Percentiles rank a stretch among this genome's conserved stretches.
Conservation (phyloP, 2,888 invertebrate species). For the Podotricha telesiphe region DNA sequence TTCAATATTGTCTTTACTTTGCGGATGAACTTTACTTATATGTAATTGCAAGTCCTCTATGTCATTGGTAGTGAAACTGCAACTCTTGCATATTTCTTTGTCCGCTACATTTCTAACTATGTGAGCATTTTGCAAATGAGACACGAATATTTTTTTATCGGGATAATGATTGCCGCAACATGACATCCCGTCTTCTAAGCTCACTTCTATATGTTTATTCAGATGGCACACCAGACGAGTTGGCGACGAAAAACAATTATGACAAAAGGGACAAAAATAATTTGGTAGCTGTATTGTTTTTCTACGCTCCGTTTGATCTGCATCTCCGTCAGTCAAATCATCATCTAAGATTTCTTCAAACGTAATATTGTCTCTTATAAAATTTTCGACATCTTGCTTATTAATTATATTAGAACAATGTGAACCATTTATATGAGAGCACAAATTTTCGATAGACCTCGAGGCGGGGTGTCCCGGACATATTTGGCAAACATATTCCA, state of each 20-base stretch:
- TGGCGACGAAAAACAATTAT: conserved; percentile 59
- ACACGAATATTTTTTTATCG: conserved; percentile 53
- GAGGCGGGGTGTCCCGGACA: conserved; percentile 52
- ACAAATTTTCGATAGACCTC: conserved; percentile 49
- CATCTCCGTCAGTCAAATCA: conserved; percentile 47
- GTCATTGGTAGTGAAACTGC: conserved; percentile 52
- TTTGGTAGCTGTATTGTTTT: conserved; percentile 43
- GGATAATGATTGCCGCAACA: conserved; percentile 57
- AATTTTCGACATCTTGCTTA: conserved; percentile 48
- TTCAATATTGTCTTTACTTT: conserved; percentile 12
- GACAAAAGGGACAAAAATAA: conserved; percentile 63
- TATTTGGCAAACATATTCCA: conserved; percentile 63
- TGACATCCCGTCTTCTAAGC: conserved; percentile 50
- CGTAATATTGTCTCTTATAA: conserved; percentile 62
- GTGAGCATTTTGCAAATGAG: conserved; percentile 60
- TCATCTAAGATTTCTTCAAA: conserved; percentile 63
- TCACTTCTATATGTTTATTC: conserved; percentile 58
- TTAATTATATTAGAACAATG: conserved; percentile 50
- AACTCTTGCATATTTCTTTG: conserved; percentile 54
- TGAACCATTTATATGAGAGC: conserved; percentile 53
- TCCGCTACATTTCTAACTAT: conserved; percentile 39
- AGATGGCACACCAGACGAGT: conserved; percentile 63
- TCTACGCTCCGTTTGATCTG: conserved; percentile 38
- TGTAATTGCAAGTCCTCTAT: conserved; percentile 36
- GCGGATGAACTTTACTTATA: conserved; percentile 35